A percentile compares a stretch with the other conserved stretches of the same genome.
These are phyloP conservation scores for Bolborhynchus lineola DNA, from an alignment of 2,113 vertebrate genomes.

Conservation along the genomic window DNA sequence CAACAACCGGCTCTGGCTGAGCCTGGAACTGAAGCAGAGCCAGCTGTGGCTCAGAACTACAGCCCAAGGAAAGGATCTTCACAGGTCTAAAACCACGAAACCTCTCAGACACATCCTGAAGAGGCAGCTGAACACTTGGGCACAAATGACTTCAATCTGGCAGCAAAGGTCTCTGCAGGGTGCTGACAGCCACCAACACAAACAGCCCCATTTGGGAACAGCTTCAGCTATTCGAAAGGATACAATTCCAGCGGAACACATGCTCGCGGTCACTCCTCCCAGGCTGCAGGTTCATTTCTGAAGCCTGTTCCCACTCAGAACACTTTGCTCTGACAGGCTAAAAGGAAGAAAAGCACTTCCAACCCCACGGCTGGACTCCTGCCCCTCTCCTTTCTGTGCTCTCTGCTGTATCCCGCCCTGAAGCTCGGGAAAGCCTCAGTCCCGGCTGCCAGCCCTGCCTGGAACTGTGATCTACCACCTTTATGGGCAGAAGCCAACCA, in stretches of 20 bases:
- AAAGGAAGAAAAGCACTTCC: not conserved
- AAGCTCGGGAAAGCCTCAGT: not conserved
- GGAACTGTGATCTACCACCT: too few species aligned
- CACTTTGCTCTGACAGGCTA: not conserved
- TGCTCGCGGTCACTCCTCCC: not conserved
- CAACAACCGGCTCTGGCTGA: not conserved
- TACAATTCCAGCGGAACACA: too few species aligned
- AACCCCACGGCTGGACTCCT: not conserved
- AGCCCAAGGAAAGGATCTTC: not conserved
- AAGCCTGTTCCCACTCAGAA: not conserved
- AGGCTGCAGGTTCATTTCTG: not conserved
- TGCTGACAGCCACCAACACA: not conserved
- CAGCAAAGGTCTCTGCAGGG: not conserved
- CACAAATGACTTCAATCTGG: too few species aligned
- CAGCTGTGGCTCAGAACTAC: not conserved
- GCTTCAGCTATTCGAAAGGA: not conserved
- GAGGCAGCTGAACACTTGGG: not conserved
- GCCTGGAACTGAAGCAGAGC: not conserved
- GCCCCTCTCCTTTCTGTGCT: not conserved
- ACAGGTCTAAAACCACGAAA: not conserved
- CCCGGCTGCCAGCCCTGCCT: not conserved
- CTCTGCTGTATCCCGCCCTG: not conserved
- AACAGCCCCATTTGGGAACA: not conserved
- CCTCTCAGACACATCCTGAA: not conserved
- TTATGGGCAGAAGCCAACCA: not conserved